Evolutionary conservation across 1,140 invertebrate species (phyloP).

Genomic region (Sminthurides bifidus): DNA sequence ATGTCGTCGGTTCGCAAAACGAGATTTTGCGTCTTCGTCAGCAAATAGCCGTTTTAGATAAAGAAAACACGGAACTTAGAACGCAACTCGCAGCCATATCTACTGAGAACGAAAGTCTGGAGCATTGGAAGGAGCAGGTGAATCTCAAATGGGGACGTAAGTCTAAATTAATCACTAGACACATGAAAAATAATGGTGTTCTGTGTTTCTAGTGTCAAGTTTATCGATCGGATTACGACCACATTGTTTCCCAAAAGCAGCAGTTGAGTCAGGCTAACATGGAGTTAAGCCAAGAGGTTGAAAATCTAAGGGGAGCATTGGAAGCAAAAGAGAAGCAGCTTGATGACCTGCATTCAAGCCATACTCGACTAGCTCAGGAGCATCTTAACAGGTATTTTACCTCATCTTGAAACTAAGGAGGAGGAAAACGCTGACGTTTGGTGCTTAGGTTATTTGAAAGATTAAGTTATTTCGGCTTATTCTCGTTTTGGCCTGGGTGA

Average conservation of each 20-base stretch:
- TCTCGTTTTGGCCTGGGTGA: no score
- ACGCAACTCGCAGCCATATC: neutral
- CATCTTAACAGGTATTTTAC: neutral
- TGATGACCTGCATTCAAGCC: neutral
- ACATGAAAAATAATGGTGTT: neutral
- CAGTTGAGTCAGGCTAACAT: no score
- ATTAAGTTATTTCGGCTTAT: neutral
- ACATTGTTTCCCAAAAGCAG: no score
- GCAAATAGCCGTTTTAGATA: no score
- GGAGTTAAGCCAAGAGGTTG: neutral
- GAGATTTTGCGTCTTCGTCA: no score
- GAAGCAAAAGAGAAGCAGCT: neutral
- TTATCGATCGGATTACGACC: neutral
- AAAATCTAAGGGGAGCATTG: neutral
- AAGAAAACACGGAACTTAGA: neutral
- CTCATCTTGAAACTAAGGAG: neutral
- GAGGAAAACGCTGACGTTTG: neutral
- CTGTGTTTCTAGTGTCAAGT: neutral
- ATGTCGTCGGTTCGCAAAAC: no score
- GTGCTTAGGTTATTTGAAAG: neutral
- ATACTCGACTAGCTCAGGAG: neutral
- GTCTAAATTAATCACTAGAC: no score
- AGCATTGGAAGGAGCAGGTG: neutral
- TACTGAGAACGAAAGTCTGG: neutral
- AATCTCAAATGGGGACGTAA: no score